A percentile compares a stretch with the other conserved stretches of the same genome.
Evolutionary conservation across 2,113 vertebrate species (phyloP).

Genomic region (Zeus faber): DNA sequence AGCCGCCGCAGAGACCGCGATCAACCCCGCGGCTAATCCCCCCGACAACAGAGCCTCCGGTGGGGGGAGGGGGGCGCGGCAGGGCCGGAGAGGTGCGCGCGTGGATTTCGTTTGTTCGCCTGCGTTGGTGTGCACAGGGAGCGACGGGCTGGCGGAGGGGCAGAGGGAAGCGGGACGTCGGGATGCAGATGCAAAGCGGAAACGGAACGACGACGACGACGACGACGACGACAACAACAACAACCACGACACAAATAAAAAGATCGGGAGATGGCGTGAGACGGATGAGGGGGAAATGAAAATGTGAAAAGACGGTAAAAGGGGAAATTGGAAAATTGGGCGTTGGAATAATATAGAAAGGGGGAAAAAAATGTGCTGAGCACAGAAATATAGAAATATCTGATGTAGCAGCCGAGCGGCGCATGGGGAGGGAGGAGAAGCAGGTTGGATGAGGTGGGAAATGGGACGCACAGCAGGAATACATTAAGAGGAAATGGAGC

Average conservation of each 20-base stretch:
- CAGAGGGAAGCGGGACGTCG: conserved; percentile 31
- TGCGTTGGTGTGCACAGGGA: conserved; percentile 33
- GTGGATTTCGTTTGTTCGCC: conserved; percentile 21
- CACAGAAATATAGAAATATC: conserved; percentile 24
- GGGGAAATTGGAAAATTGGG: conserved; percentile 47
- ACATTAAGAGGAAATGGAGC: too few species aligned
- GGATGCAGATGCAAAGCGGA: conserved; percentile 49
- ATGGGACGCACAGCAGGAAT: too few species aligned
- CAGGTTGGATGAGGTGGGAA: conserved; percentile 7
- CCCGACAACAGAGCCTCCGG: conserved; percentile 51
- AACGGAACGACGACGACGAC: too few species aligned
- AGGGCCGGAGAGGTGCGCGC: conserved; percentile 4
- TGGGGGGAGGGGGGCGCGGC: conserved; percentile 43
- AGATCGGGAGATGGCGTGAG: conserved; percentile 34
- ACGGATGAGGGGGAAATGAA: conserved; percentile 36
- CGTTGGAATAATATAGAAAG: conserved; percentile 38
- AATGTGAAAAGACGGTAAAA: conserved; percentile 38
- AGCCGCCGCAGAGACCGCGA: conserved; percentile 56
- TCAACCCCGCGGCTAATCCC: conserved; percentile 70
- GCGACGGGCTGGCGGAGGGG: conserved; percentile 25
- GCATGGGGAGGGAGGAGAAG: conserved; percentile 1
- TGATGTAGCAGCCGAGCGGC: conserved; percentile 12
- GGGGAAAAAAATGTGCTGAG: conserved; percentile 16
- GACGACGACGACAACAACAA: too few species aligned
- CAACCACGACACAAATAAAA: too few species aligned